A percentile compares a stretch with the other conserved stretches of the same genome.
phyloP scores from a whole-genome alignment of 2,888 invertebrate genomes.

The Drosophila longiperda region DNA sequence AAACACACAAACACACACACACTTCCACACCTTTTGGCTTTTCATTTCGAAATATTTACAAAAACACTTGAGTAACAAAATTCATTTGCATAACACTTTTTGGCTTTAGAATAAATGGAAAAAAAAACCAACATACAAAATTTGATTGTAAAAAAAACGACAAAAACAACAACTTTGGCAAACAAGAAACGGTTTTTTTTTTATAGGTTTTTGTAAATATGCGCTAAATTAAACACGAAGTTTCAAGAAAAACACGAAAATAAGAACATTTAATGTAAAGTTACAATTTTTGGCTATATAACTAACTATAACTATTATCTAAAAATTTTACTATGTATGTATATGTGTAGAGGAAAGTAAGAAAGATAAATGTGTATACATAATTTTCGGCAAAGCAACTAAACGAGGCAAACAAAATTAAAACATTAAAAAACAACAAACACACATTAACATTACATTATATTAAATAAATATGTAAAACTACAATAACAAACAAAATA shows the following conservation, averaged over 20 bases:
- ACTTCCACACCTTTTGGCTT: conserved; percentile 51
- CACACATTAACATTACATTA: conserved; percentile 23
- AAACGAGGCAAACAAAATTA: conserved; percentile 66
- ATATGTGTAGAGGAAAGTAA: conserved; percentile 57
- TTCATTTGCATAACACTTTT: conserved; percentile 27
- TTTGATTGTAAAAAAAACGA: conserved; percentile 30
- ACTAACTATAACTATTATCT: conserved; percentile 54
- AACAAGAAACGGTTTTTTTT: conserved; percentile 58
- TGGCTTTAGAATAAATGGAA: conserved; percentile 18
- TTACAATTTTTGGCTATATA: conserved; percentile 65
- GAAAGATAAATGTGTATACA: conserved; percentile 65
- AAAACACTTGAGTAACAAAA: conserved; percentile 32
- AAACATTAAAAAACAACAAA: conserved; percentile 12
- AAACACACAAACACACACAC: conserved; percentile 27
- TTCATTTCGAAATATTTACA: conserved; percentile 54
- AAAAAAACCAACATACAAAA: conserved; percentile 17
- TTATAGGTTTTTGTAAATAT: conserved; percentile 85
- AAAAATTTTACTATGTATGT: conserved; percentile 54
- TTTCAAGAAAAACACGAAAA: conserved; percentile 35
- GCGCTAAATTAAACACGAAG: conserved; percentile 75
- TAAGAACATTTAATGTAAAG: conserved; percentile 65
- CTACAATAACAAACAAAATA: conserved; percentile 51
- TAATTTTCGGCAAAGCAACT: conserved; percentile 77
- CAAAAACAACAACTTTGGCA: conserved; percentile 40
- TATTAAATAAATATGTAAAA: conserved; percentile 52